Conservation (phyloP, 2,797 vertebrate species). For the Mionectes olivaceus region DNA sequence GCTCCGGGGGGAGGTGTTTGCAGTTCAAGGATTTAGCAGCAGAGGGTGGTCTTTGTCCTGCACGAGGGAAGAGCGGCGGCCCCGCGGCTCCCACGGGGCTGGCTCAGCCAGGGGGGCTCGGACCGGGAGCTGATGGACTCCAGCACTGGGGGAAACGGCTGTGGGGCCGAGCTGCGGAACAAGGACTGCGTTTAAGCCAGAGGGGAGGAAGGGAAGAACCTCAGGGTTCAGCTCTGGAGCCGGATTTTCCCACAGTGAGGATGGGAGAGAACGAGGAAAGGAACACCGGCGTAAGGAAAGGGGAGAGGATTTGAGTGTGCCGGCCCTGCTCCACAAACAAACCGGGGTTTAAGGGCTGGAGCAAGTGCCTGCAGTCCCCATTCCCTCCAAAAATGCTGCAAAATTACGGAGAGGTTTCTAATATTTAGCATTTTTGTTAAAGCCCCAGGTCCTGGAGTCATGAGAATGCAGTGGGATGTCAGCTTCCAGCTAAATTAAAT, state of each 20-base stretch:
- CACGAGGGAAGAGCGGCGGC: background rate
- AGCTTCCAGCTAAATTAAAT: conserved; percentile 58
- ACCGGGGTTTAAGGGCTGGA: background rate
- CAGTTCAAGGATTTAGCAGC: background rate
- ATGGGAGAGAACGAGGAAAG: background rate
- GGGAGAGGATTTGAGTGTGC: background rate
- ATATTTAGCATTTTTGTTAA: conserved; percentile 55
- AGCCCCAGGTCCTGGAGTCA: conserved; percentile 48
- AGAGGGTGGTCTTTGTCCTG: background rate
- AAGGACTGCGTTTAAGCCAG: background rate
- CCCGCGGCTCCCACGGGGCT: background rate
- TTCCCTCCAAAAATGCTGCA: background rate
- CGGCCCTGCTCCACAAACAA: conserved; percentile 12
- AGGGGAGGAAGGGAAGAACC: background rate
- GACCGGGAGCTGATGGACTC: background rate
- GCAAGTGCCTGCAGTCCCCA: background rate
- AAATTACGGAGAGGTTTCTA: background rate
- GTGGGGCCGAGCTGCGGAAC: background rate
- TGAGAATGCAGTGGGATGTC: conserved; percentile 45
- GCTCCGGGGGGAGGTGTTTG: background rate
- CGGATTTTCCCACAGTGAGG: background rate
- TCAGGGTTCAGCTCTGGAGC: background rate
- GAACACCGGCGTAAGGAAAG: background rate
- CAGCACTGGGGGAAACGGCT: background rate
- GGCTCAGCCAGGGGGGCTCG: background rate